Percentiles rank a stretch among this genome's conserved stretches.
These are phyloP conservation scores for Acanthococcus lagerstroemiae DNA, from an alignment of 2,888 invertebrate genomes.

Conservation along the genomic window DNA sequence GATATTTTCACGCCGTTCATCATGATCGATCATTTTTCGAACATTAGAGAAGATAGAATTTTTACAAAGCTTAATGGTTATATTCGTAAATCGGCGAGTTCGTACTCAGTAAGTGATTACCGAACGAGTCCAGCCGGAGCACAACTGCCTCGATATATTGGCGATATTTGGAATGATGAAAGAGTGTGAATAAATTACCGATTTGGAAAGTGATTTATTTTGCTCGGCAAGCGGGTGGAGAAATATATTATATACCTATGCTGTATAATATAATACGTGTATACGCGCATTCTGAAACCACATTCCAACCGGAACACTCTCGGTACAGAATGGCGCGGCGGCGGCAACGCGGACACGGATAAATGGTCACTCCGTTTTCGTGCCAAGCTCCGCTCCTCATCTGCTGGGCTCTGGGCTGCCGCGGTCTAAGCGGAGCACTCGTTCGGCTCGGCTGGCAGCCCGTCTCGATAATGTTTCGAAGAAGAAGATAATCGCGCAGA, in stretches of 20 bases:
- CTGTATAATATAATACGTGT: too few species aligned
- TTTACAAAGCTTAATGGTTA: too few species aligned
- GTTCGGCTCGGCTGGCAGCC: not conserved
- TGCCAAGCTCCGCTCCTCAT: not conserved
- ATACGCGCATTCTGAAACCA: too few species aligned
- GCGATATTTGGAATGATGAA: not conserved
- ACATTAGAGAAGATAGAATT: too few species aligned
- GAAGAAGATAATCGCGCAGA: not conserved
- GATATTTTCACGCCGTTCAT: too few species aligned
- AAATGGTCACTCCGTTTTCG: not conserved
- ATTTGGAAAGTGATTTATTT: not conserved
- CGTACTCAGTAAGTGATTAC: too few species aligned
- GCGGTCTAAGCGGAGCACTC: too few species aligned
- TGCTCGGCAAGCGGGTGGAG: not conserved
- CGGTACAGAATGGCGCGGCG: not conserved
- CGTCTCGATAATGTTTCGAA: not conserved
- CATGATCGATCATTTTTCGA: too few species aligned
- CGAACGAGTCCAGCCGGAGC: too few species aligned
- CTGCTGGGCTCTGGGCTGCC: not conserved
- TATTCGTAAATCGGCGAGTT: too few species aligned
- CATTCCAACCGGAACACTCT: not conserved
- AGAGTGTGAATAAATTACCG: not conserved
- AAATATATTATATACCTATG: not conserved
- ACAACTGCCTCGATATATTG: too few species aligned
- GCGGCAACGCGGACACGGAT: not conserved